These are phyloP conservation scores for Loriculus beryllinus DNA, from an alignment of 2,797 vertebrate genomes.

Conservation along the genomic window DNA sequence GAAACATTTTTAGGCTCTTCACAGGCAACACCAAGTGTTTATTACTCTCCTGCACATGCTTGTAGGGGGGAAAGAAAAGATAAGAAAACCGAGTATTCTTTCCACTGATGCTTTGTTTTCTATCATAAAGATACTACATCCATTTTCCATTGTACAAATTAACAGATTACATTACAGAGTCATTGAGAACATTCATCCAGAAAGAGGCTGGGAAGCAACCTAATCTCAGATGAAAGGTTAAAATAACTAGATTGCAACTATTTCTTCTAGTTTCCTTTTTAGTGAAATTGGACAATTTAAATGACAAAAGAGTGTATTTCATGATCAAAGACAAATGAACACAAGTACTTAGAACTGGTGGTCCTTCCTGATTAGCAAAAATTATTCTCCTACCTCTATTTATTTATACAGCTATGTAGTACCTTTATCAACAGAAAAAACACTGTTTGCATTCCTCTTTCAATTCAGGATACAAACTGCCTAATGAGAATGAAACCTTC, in stretches of 20 bases:
- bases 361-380: neutral
- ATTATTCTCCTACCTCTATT: accelerated
- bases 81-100: accelerated
- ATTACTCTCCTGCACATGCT: neutral
- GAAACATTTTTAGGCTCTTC: neutral
- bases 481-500: accelerated
- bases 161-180: neutral
- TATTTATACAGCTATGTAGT: accelerated
- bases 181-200: neutral
- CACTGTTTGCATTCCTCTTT: accelerated
- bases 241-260: neutral
- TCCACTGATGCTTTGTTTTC: neutral
- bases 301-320: accelerated
- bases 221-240: neutral
- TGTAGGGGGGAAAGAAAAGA: neutral
- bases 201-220: neutral
- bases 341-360: accelerated
- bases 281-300: neutral
- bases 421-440: neutral
- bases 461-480: neutral
- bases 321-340: accelerated
- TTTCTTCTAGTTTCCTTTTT: neutral
- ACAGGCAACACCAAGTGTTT: neutral
- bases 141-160: accelerated
- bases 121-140: neutral